Base-by-base conservation (phyloP, 2,113 vertebrate genomes). In the Crypturellus undulatus region DNA sequence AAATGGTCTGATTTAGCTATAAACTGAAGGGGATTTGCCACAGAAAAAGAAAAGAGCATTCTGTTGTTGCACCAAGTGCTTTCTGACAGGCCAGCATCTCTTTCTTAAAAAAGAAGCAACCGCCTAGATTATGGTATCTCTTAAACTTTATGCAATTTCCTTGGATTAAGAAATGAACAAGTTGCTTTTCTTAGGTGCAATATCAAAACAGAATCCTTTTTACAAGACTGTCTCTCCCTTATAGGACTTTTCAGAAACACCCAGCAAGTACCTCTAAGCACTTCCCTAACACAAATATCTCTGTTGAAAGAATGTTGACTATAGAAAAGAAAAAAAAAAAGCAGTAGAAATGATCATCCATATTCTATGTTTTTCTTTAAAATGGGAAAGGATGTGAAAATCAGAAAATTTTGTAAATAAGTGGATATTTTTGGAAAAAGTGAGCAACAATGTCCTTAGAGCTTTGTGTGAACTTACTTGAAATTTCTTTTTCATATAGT, bases 341-440 rank as follows among this genome's bases (percentile, higher is more conserved):
- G 3, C 24, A 59, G 32, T 40, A 52, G 42, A 43, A 80, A 54
- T 12, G 49, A 58, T 19, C 26, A 40, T 89, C 79, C 10, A 87
- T 83, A 49, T 75, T 83, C 45, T 83, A 6, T 90, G 59, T 72
- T 94, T 87, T 94, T 90, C 76, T 92, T 87, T 42, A 87, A 84
- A 92, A 75, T 59, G 77, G 38, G 56, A 30, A 79, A 58, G 34
- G 30, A 68, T 63, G n/a, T 24, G 59, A 97, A 92, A 94, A 70
- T 58, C 70, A 78, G 32, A 86, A 67, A 26, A 88, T 67, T 75
- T 84, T 78, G 28, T 79, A 88, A 67, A 17, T 36, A 45, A n/a
- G 17, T 4, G 24, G 67, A 10, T 22, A 43, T 60, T 94, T 94
- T 87, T 90, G 64, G 79, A 76, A 62, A 89, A 91, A 97, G 13